Evolutionary conservation across 2,797 vertebrate species (phyloP), one percentile per base, ranked within the genome.

Genomic region (Tenualosa thibaudeaui): DNA sequence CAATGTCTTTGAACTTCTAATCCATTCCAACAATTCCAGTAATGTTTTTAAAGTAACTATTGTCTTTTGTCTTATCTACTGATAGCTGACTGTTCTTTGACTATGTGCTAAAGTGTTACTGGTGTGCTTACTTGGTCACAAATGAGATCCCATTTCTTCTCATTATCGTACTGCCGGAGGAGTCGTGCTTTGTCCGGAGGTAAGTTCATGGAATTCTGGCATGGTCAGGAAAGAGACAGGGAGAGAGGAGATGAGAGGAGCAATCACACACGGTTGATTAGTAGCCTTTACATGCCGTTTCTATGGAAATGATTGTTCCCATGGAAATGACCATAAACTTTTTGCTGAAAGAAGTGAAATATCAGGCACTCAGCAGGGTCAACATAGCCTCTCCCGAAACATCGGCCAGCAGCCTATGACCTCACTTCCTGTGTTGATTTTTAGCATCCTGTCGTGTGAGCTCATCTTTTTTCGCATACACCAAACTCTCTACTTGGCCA

Each of bases 201-300:
- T 78, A 98, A 94, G 92, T 98, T 99, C 98, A 98, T 98, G 86
- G 97, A 99, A 91, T 95, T 99, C 98, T 99, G 94, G 62, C 93
- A 75, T 5, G 26, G 6, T 40, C 40, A 49, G 26, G 81, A 50
- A 84, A 81, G 8, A 86, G 84, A 26, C 54, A 83, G 49, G 15
- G n/a, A 71, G 81, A 90, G 83, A 86, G 17, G 75, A 62, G 22
- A 24, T 60, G 83, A 90, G 83, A 86, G 19, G 81, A 58, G n/a
- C 22, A 81, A 81, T 83, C 26, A 78, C 65, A 7, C 86, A 83
- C 83, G 58, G 12, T 49, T 62, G 54, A 46, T 19, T 78, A 78
- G 15, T 78, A 15, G 4, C 19, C 71, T 2, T 46, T 17, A 46
- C 37, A 22, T 19, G 6, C 71, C 46, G 71, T n/a, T 43, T 40